Conservation (phyloP, 2,113 vertebrate species). For the Plecotus auritus region DNA sequence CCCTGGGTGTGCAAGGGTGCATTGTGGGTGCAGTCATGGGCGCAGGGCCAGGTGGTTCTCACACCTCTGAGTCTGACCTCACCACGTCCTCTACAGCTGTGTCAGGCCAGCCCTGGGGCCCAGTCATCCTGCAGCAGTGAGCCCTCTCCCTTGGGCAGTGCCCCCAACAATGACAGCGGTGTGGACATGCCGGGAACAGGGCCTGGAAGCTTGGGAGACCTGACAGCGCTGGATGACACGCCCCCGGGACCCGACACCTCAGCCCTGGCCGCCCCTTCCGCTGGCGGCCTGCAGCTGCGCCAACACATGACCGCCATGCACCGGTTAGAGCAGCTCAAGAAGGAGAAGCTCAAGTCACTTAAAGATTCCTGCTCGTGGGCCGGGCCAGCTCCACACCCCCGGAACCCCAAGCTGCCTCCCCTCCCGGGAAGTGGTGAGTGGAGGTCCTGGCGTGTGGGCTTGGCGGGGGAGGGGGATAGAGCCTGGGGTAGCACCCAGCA, state of each 20-base stretch:
- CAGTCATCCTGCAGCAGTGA: conserved; percentile 99
- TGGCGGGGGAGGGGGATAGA: neutral
- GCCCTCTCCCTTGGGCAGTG: conserved; percentile 94
- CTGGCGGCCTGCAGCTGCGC: conserved; percentile 91
- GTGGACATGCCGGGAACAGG: conserved; percentile 96
- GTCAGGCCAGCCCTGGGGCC: conserved; percentile 96
- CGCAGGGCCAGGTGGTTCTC: neutral
- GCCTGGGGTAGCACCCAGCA: neutral
- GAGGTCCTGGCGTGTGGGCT: fast-evolving
- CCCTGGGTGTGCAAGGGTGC: neutral
- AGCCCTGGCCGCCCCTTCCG: conserved; percentile 84
- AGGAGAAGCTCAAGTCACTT: conserved; percentile 94
- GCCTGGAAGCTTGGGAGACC: conserved; percentile 97
- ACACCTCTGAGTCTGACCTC: neutral
- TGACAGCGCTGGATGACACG: conserved; percentile 89
- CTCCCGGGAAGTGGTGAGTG: conserved; percentile 91
- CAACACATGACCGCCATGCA: conserved; percentile 89
- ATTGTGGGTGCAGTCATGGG: neutral
- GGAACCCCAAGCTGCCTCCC: conserved; percentile 95
- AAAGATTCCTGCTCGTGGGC: conserved; percentile 94
- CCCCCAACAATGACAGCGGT: conserved; percentile 98
- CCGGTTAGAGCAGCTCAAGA: conserved; percentile 96
- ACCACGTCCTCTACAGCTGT: conserved; percentile 82
- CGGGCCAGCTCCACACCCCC: conserved; percentile 86
- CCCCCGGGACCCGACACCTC: conserved; percentile 90